phyloP scores from a whole-genome alignment of 2,113 vertebrate species.

The Probosciger aterrimus region DNA sequence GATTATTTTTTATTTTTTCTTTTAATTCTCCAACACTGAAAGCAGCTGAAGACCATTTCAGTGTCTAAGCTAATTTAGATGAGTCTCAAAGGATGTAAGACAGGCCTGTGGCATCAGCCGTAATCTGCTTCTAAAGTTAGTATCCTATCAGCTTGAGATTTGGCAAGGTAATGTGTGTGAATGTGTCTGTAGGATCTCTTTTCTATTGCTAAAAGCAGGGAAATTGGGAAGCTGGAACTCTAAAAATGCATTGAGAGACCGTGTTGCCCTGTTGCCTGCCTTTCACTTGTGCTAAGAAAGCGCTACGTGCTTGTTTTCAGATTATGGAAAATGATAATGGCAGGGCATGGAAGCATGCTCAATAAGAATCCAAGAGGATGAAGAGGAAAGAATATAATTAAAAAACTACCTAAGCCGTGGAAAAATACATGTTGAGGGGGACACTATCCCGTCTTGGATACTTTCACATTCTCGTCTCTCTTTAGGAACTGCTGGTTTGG shows the following conservation, averaged over 20 bases:
- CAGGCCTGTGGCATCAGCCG: not conserved
- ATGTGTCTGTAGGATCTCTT: not conserved
- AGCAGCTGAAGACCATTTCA: not conserved
- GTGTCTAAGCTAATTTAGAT: not conserved
- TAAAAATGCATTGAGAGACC: not conserved
- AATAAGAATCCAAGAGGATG: not conserved
- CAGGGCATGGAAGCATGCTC: not conserved
- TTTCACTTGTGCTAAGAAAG: not conserved
- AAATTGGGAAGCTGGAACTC: not conserved
- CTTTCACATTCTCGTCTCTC: not conserved
- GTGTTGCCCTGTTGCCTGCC: not conserved
- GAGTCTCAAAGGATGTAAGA: not conserved
- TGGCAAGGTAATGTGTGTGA: not conserved
- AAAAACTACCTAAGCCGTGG: not conserved
- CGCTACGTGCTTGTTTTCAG: not conserved
- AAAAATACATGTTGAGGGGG: not conserved
- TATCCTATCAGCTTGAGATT: not conserved
- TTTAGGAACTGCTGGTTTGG: not conserved
- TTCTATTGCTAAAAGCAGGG: not conserved
- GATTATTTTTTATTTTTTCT: not conserved
- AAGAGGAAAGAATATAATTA: not conserved
- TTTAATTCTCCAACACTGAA: not conserved
- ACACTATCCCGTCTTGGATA: not conserved
- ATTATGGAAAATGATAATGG: not conserved
- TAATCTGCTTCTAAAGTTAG: not conserved